A percentile compares a stretch with the other conserved stretches of the same genome.
Conservation (phyloP, 1,140 invertebrate species). For the Drosophila littoralis region DNA sequence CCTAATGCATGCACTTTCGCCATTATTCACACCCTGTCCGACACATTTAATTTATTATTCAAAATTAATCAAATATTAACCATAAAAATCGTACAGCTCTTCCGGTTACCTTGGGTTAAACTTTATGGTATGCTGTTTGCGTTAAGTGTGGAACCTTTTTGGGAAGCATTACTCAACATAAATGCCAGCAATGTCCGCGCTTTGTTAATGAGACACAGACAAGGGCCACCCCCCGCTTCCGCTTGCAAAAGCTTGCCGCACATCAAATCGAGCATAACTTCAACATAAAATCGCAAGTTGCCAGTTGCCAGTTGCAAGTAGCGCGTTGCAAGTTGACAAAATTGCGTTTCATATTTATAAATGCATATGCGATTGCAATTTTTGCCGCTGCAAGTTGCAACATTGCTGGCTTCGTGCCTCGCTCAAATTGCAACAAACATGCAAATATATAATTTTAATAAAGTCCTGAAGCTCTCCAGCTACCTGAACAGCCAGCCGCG, state of each 20-base stretch:
- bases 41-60: no score
- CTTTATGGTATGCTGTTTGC: neutral
- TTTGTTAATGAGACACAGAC: slow-evolving; percentile 31
- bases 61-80: no score
- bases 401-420: slow-evolving; percentile 43
- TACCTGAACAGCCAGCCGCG: slow-evolving; percentile 25
- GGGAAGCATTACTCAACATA: neutral
- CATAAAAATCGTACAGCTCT: neutral
- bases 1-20: no score
- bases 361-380: slow-evolving; percentile 68
- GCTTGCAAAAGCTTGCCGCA: neutral
- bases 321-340: slow-evolving; percentile 45
- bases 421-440: slow-evolving; percentile 76
- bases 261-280: slow-evolving; percentile 28
- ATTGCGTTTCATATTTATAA: slow-evolving; percentile 72
- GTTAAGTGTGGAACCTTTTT: neutral
- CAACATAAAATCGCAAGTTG: slow-evolving; percentile 19
- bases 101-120: neutral
- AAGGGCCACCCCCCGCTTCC: neutral
- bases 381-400: slow-evolving; percentile 24
- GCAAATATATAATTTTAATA: slow-evolving; percentile 83
- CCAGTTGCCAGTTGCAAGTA: slow-evolving; percentile 12
- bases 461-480: slow-evolving; percentile 44
- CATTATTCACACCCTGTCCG: no score
- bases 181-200: slow-evolving; percentile 17